A percentile compares a stretch with the other conserved stretches of the same genome.
Conservation (phyloP, 2,113 vertebrate species). For the Takifugu bimaculatus region DNA sequence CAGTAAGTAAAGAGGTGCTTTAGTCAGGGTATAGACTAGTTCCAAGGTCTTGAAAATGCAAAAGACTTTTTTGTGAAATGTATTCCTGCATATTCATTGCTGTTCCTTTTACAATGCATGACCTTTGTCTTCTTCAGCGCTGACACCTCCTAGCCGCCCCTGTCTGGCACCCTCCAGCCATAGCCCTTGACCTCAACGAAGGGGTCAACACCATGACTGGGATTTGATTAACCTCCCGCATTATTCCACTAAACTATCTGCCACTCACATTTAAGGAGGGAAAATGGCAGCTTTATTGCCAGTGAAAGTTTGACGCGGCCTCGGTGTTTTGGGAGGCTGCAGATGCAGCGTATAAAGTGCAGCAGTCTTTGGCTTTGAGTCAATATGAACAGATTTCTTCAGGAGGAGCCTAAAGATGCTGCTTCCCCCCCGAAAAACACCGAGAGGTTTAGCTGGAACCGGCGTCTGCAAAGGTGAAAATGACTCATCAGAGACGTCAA, state of each 20-base stretch:
- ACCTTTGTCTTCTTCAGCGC: constrained; percentile 50
- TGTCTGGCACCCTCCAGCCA: constrained; percentile 49
- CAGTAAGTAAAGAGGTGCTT: too few relatives aligned
- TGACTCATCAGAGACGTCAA: constrained; percentile 43
- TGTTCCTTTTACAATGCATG: constrained; percentile 31
- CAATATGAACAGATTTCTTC: neutral
- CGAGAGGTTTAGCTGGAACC: neutral
- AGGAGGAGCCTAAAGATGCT: neutral
- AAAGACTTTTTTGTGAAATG: neutral
- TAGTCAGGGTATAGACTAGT: too few relatives aligned
- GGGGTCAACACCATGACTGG: constrained; percentile 66
- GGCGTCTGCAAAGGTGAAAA: constrained; percentile 24
- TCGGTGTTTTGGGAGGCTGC: constrained; percentile 4
- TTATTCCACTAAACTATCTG: constrained; percentile 53
- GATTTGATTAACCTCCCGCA: constrained; percentile 69
- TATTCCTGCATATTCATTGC: constrained; percentile 44
- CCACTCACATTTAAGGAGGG: constrained; percentile 45
- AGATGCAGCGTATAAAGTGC: constrained; percentile 1
- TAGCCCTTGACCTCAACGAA: constrained; percentile 57
- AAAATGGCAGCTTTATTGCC: constrained; percentile 50
- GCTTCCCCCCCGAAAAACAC: neutral
- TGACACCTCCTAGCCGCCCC: constrained; percentile 40
- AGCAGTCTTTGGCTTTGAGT: constrained; percentile 9
- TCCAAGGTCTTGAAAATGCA: too few relatives aligned
- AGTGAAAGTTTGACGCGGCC: constrained; percentile 43